Conservation (phyloP, 2,888 invertebrate species). For the Euproctis similis region DNA sequence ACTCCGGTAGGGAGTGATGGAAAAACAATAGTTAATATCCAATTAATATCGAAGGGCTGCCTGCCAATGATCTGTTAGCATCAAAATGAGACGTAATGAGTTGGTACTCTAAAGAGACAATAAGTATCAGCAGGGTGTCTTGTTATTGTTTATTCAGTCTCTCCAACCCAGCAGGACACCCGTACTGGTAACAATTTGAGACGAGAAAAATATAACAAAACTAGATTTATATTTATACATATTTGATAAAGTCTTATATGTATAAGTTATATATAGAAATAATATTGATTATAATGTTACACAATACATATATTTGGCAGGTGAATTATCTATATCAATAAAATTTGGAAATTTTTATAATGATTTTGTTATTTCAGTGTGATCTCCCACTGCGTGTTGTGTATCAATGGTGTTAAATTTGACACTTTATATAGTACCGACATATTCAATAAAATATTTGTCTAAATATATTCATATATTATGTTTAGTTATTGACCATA, state of each 20-base stretch:
- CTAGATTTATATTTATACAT: constrained; percentile 20
- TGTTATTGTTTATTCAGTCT: constrained; percentile 61
- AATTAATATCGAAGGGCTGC: constrained; percentile 37
- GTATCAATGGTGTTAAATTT: no score
- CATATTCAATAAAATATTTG: no score
- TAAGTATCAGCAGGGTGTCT: constrained; percentile 53
- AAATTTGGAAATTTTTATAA: no score
- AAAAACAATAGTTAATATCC: constrained; percentile 26
- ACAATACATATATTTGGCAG: no score
- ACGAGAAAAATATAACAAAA: constrained; percentile 45
- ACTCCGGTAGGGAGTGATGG: constrained; percentile 7
- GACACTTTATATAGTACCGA: no score
- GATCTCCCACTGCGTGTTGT: no score
- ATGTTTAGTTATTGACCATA: no score
- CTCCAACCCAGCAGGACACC: constrained; percentile 47
- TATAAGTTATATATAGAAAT: no score
- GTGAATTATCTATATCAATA: no score
- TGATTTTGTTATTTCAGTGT: no score
- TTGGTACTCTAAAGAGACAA: constrained; percentile 48
- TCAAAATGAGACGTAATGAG: constrained; percentile 56
- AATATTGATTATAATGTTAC: no score
- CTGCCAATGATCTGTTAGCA: constrained; percentile 56
- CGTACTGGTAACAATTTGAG: constrained; percentile 48
- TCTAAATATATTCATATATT: no score
- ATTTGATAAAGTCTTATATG: constrained; percentile 19